Percentiles rank a stretch among this genome's conserved stretches.
phyloP scores from a whole-genome alignment of 2,888 invertebrate genomes.

The Dyspetes luteomarginatus region DNA sequence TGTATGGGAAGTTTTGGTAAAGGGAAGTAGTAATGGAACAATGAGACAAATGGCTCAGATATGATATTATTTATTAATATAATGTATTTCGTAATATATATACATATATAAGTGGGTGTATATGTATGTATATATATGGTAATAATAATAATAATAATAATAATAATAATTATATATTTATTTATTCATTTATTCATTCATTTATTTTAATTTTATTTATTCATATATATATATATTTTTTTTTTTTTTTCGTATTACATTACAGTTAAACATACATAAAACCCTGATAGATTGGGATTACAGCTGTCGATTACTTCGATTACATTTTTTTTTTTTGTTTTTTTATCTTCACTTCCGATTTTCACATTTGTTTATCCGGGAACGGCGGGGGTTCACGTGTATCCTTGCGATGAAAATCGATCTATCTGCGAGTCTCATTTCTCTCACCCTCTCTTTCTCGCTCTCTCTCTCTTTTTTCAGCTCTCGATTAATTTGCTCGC shows the following conservation, averaged over 20 bases:
- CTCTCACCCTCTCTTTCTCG: constrained; percentile 28
- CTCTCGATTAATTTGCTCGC: constrained; percentile 16
- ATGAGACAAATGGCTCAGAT: constrained; percentile 68
- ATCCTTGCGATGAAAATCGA: constrained; percentile 62
- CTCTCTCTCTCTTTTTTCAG: constrained; percentile 17
- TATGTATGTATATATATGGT: constrained; percentile 71
- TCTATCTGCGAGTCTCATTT: constrained; percentile 34
- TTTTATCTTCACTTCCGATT: constrained; percentile 51
- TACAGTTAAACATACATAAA: constrained; percentile 79
- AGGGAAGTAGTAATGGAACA: not conserved
- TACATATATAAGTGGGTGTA: constrained; percentile 75
- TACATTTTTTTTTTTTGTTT: constrained; percentile 60
- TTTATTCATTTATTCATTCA: constrained; percentile 68
- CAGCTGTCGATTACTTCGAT: constrained; percentile 68
- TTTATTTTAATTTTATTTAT: constrained; percentile 69
- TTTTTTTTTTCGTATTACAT: constrained; percentile 71
- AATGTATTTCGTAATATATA: constrained; percentile 80
- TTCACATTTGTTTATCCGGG: constrained; percentile 60
- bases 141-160: constrained; percentile 50
- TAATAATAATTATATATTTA: constrained; percentile 52
- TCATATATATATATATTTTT: constrained; percentile 67
- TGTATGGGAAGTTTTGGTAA: not conserved
- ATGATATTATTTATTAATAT: constrained; percentile 81
- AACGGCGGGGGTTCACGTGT: constrained; percentile 67
- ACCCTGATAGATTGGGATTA: constrained; percentile 81